A percentile compares a stretch with the other conserved stretches of the same genome.
These are phyloP conservation scores for Pangasius macronema DNA, from an alignment of 2,797 vertebrate genomes.

Conservation along the genomic window DNA sequence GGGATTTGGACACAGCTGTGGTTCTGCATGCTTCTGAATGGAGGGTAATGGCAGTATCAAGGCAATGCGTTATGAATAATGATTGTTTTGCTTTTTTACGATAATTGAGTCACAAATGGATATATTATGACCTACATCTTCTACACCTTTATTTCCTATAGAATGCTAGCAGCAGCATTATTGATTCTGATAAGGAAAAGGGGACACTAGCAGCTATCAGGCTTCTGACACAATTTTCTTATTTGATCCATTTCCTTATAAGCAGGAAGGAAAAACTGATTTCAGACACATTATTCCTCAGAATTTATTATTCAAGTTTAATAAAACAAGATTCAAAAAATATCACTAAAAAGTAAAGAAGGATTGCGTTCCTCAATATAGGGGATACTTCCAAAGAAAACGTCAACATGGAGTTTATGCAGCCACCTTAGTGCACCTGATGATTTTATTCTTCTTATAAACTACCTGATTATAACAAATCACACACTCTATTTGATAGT, in stretches of 20 bases:
- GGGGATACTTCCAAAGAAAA: not conserved
- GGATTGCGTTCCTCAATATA: not conserved
- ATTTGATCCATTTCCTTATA: conserved; percentile 19
- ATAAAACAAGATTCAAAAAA: not conserved
- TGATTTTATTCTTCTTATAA: not conserved
- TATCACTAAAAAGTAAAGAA: not conserved
- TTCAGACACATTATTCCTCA: conserved; percentile 54
- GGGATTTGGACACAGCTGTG: conserved; percentile 23
- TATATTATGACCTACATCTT: not conserved
- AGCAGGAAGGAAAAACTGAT: conserved; percentile 15
- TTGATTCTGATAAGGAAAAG: not conserved
- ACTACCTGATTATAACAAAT: not conserved
- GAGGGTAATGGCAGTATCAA: conserved; percentile 34
- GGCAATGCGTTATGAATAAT: conserved; percentile 41
- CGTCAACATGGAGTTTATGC: not conserved
- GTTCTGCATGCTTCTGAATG: conserved; percentile 33
- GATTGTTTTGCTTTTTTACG: not conserved
- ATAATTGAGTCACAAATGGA: not conserved
- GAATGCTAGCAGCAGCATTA: conserved; percentile 35
- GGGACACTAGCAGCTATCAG: not conserved
- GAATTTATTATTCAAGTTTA: not conserved
- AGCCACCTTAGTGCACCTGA: not conserved
- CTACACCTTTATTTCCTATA: too few relatives aligned
- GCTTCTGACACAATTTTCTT: conserved; percentile 20
- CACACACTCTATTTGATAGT: too few relatives aligned